These are phyloP conservation scores for Rhogogaster chlorosoma DNA, from an alignment of 2,888 invertebrate genomes.

Conservation along the genomic window DNA sequence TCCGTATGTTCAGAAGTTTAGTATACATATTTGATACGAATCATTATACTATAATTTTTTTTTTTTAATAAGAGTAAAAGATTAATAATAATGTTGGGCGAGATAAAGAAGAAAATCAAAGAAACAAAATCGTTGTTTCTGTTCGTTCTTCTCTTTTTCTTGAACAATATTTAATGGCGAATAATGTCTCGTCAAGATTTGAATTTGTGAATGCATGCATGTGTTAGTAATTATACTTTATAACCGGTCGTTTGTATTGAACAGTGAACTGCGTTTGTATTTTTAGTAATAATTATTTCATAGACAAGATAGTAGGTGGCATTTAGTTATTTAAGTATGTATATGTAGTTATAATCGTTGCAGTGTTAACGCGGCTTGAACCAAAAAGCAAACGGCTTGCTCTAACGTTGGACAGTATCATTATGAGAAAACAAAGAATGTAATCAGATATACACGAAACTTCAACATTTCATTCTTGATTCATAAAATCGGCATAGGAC, in stretches of 20 bases:
- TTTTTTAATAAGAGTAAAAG: not conserved
- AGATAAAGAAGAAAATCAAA: not conserved
- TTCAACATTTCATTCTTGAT: not conserved
- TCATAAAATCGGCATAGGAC: not conserved
- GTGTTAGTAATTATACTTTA: conserved; percentile 19
- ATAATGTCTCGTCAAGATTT: not conserved
- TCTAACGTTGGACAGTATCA: not conserved
- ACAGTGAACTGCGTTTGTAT: conserved; percentile 10
- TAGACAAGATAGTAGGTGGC: not conserved
- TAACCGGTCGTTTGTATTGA: not conserved
- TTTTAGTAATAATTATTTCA: not conserved
- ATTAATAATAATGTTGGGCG: not conserved
- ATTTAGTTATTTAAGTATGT: conserved; percentile 31
- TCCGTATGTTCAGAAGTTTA: not conserved
- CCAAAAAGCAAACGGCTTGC: conserved; percentile 2
- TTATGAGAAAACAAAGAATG: not conserved
- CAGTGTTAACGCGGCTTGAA: conserved; percentile 14
- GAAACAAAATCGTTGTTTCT: not conserved
- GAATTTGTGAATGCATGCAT: not conserved
- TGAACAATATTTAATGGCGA: not conserved
- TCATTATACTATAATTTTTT: not conserved
- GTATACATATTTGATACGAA: not conserved
- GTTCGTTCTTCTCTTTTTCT: not conserved
- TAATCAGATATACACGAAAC: not conserved
- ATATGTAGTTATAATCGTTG: conserved; percentile 16